These are phyloP conservation scores for Menidia beryllina DNA, from an alignment of 2,113 vertebrate species.

Conservation along the genomic window DNA sequence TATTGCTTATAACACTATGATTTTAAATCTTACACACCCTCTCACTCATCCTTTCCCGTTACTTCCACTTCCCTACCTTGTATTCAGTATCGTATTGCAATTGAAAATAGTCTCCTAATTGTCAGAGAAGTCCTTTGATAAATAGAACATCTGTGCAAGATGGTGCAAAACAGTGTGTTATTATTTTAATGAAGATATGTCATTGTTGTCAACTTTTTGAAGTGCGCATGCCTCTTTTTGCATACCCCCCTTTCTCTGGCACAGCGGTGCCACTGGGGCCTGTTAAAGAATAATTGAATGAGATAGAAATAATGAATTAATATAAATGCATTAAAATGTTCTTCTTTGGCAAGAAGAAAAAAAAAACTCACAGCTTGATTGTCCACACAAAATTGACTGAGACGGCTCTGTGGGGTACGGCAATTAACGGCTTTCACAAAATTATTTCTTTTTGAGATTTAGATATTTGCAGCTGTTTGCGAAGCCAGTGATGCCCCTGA, in stretches of 20 bases:
- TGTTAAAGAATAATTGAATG: constrained; percentile 57
- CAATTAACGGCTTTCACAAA: constrained; percentile 48
- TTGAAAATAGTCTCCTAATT: constrained; percentile 74
- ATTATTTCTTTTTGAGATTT: constrained; percentile 16
- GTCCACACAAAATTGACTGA: constrained; percentile 50
- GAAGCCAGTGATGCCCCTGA: constrained; percentile 10
- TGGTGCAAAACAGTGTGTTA: constrained; percentile 57
- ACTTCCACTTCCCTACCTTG: constrained; percentile 12
- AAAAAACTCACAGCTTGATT: constrained; percentile 44
- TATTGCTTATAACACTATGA: constrained; percentile 24
- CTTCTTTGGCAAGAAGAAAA: constrained; percentile 13
- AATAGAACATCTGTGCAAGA: constrained; percentile 56
- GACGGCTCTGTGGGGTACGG: constrained; percentile 13
- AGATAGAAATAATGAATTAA: constrained; percentile 61
- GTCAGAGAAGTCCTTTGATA: constrained; percentile 51
- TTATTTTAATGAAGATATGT: constrained; percentile 73
- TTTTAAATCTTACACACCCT: constrained; percentile 12
- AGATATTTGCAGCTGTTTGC: constrained; percentile 24
- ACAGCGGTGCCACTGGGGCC: constrained; percentile 39
- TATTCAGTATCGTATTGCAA: constrained; percentile 59
- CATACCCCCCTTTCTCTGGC: constrained; percentile 59
- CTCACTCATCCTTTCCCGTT: background rate
- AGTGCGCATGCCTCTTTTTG: constrained; percentile 32
- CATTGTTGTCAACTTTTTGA: constrained; percentile 26
- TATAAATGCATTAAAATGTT: constrained; percentile 61